Evolutionary conservation across 1,140 invertebrate genomes (phyloP).

Genomic region (Drosophila chauvacae): DNA sequence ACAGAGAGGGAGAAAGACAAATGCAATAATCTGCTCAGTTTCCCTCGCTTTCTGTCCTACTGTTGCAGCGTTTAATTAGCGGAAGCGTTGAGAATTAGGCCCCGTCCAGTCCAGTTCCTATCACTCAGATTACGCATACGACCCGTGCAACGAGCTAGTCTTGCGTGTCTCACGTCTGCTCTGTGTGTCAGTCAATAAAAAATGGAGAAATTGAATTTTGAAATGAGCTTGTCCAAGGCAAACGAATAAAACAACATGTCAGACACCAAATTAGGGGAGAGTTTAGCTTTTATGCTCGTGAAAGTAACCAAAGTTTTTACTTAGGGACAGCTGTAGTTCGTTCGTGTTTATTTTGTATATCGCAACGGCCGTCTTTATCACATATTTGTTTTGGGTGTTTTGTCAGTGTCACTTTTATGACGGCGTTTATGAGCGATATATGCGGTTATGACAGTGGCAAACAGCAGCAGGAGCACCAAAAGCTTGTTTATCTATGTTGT

Average conservation of each 20-base stretch:
- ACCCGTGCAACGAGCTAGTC: conserved; percentile 13
- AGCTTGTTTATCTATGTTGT: conserved; percentile 73
- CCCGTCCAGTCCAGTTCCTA: conserved; percentile 15
- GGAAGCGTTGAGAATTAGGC: conserved; percentile 68
- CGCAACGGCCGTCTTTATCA: conserved; percentile 61
- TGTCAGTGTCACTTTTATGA: conserved; percentile 74
- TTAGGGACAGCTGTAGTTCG: conserved; percentile 45
- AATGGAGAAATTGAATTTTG: conserved; percentile 28
- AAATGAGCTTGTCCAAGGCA: conserved; percentile 30
- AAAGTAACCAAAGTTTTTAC: conserved; percentile 68
- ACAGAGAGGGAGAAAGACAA: conserved; percentile 38
- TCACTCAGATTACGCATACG: conserved; percentile 46
- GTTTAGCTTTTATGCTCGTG: conserved; percentile 36
- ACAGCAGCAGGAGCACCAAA: conserved; percentile 40
- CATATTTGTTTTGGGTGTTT: conserved; percentile 76
- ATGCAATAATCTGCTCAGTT: conserved; percentile 68
- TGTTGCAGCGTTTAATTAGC: conserved; percentile 64
- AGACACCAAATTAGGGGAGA: conserved; percentile 48
- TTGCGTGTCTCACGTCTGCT: neutral
- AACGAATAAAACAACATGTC: conserved; percentile 56
- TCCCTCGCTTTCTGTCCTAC: conserved; percentile 29
- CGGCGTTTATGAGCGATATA: conserved; percentile 77
- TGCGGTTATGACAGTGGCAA: conserved; percentile 68
- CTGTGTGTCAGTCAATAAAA: neutral
- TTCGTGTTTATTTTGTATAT: conserved; percentile 44